Evolutionary conservation across 2,888 invertebrate species (phyloP).

Genomic region (Stratiomys singularior): DNA sequence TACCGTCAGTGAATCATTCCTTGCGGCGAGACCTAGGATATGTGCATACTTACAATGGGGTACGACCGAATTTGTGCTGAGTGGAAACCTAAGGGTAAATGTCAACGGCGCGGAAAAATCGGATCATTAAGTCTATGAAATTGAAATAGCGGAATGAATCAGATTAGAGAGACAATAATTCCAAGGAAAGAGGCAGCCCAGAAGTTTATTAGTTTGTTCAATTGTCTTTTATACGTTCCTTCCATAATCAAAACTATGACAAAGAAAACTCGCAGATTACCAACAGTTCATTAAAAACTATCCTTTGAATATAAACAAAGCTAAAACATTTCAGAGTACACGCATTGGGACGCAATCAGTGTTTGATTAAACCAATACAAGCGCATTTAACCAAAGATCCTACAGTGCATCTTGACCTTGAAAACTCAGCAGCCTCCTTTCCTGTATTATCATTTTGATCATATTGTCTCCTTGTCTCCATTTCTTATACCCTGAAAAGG

Average conservation of each 20-base stretch:
- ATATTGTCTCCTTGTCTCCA: background rate
- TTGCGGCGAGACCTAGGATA: background rate
- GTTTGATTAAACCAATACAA: background rate
- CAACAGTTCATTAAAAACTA: too few relatives aligned
- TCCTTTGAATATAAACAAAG: too few relatives aligned
- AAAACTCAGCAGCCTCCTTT: too few relatives aligned
- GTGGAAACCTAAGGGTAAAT: background rate
- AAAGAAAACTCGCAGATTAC: background rate
- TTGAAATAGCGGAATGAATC: background rate
- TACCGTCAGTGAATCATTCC: background rate
- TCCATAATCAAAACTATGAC: background rate
- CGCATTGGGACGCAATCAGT: too few relatives aligned
- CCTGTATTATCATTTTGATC: background rate
- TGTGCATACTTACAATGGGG: background rate
- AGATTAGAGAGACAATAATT: background rate
- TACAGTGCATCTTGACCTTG: too few relatives aligned
- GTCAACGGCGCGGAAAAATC: constrained; percentile 28
- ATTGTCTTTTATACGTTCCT: too few relatives aligned
- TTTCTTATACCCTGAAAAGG: background rate
- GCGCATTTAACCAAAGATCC: too few relatives aligned
- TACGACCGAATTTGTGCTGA: background rate
- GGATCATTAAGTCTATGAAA: constrained; percentile 27
- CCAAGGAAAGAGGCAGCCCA: background rate
- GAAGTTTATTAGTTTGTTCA: too few relatives aligned
- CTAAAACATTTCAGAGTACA: too few relatives aligned